Evolutionary conservation across 2,113 vertebrate genomes (phyloP).

Genomic region (Sinocyclocheilus rhinocerous): DNA sequence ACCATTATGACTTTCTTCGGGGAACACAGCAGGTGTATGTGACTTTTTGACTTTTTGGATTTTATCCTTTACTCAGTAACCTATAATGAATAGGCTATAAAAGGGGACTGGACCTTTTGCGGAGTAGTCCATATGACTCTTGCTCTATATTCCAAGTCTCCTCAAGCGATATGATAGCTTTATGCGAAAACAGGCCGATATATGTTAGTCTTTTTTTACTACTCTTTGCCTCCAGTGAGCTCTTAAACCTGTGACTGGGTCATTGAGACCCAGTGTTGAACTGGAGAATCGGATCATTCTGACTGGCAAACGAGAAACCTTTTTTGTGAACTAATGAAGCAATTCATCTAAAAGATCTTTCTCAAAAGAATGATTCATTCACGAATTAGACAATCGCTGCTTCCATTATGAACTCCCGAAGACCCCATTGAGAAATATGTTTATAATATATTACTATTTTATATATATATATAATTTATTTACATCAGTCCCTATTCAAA

Average conservation of each 20-base stretch:
- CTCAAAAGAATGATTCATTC: background rate
- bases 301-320: too few species aligned
- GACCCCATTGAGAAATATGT: too few species aligned
- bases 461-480: too few species aligned
- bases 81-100: too few species aligned
- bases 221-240: background rate
- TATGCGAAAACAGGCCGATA: background rate
- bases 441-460: too few species aligned
- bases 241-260: too few species aligned
- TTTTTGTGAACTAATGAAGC: background rate
- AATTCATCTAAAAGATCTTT: background rate
- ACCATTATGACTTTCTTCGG: background rate
- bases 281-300: too few species aligned
- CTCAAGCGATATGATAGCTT: background rate
- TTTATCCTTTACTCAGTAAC: too few species aligned
- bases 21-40: background rate
- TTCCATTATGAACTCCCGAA: background rate
- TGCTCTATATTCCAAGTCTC: background rate
- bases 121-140: background rate
- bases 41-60: too few species aligned
- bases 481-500: too few species aligned
- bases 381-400: background rate
- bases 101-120: too few species aligned
- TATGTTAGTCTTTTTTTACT: background rate
- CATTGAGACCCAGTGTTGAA: too few species aligned